Evolutionary conservation across 2,888 invertebrate genomes (phyloP), one percentile per base, ranked within the genome.

Genomic region (Pasiphila rectangulata): DNA sequence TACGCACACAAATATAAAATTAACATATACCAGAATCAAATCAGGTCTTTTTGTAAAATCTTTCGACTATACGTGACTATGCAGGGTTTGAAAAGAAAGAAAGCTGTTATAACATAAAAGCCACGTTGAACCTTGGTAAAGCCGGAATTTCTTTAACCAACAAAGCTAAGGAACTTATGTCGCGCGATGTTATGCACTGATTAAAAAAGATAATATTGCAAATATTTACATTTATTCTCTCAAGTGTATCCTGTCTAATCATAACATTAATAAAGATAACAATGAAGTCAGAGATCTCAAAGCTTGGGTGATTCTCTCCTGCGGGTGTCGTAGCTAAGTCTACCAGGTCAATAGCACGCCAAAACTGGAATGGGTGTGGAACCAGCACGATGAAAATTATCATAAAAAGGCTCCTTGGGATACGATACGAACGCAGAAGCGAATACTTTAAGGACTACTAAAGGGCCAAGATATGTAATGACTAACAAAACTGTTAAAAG

Each of bases 301-400:
- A 66, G 67, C 57, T 57, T 19, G 57, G 54, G 66, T 61, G 63
- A 60, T 52, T 56, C 43, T 12, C 61, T 57, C 39, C 35, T 32
- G 42, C 44, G 38, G 36, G 45, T 36, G 42, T 45, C 25, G 20
- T 27, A 44, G 48, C 43, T 44, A 32, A 17, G 16, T 24, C 62
- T 63, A 65, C 57, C 59, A 63, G 59, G 63, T 54, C 55, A 56
- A 56, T 60, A 63, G 63, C 67, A 58, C 66, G 63, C 55, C 55
- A 53, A 54, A 56, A 56, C 54, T 52, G 37, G 50, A 48, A 44
- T 44, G 42, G 34, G 35, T 12, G 37, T 44, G 42, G 48, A 45
- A 48, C 46, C 52, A 44, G 46, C 34, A 46, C 38, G 29, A 12
- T 39, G 6, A 9, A 10, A 10, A 21, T 1, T 19, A 2, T 25